A percentile compares a stretch with the other conserved stretches of the same genome.
Evolutionary conservation across 2,797 vertebrate species (phyloP).

Genomic region (Gastrophryne carolinensis): DNA sequence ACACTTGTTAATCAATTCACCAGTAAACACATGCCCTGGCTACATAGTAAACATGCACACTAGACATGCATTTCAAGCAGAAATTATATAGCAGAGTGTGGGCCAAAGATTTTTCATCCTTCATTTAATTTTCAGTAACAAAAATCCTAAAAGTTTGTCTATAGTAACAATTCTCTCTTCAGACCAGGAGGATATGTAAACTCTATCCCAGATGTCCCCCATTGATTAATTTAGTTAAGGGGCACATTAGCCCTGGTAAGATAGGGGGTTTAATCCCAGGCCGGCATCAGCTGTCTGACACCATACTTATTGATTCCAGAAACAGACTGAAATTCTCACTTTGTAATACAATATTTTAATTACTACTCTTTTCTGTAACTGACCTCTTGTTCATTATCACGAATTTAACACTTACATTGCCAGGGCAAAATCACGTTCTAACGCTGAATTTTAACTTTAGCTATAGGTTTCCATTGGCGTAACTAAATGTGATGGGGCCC

Average conservation of each 20-base stretch:
- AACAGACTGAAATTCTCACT: constrained; percentile 51
- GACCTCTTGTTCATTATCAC: constrained; percentile 48
- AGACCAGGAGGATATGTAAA: neutral
- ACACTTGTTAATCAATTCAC: too few species aligned
- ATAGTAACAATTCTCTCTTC: neutral
- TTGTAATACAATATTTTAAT: constrained; percentile 53
- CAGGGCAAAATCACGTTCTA: neutral
- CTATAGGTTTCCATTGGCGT: too few species aligned
- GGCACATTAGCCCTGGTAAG: neutral
- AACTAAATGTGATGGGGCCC: too few species aligned
- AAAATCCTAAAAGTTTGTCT: neutral
- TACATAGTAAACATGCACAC: neutral
- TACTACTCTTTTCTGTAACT: constrained; percentile 44
- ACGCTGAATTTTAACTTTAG: neutral
- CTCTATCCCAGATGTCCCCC: constrained; percentile 23
- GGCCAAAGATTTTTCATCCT: too few species aligned
- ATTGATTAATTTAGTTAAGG: constrained; percentile 39
- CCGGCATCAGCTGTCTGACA: constrained; percentile 41
- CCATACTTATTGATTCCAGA: constrained; percentile 46
- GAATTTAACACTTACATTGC: constrained; percentile 9
- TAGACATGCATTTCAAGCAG: neutral
- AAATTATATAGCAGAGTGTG: too few species aligned
- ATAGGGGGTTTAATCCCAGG: constrained; percentile 35
- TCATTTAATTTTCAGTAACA: too few species aligned
- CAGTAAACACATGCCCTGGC: too few species aligned